Conservation (phyloP, 2,888 invertebrate species). For the Himalopsyche kuldschensis region DNA sequence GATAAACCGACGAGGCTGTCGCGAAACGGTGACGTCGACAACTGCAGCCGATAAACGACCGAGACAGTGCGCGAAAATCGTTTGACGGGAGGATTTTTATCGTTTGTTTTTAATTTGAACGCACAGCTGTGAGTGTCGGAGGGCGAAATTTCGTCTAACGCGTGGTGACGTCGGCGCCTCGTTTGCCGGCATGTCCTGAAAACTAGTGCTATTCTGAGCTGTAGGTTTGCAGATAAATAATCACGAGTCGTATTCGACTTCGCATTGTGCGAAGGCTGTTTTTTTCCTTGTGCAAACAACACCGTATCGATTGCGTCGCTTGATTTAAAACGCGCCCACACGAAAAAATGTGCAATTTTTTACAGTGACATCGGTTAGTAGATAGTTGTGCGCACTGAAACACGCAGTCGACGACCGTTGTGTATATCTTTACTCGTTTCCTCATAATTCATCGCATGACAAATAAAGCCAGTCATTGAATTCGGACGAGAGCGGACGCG, state of each 20-base stretch:
- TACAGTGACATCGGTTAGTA: background rate
- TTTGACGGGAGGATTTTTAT: slow-evolving; percentile 2
- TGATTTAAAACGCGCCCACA: background rate
- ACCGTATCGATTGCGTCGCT: background rate
- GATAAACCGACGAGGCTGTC: background rate
- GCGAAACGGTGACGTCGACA: background rate
- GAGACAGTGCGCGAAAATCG: background rate
- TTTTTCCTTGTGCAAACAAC: background rate
- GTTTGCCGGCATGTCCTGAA: background rate
- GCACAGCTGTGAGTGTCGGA: slow-evolving; percentile 16
- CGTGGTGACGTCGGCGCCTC: slow-evolving; percentile 4
- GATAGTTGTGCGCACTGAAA: background rate
- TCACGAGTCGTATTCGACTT: background rate
- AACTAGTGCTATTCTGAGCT: background rate
- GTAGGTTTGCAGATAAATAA: background rate
- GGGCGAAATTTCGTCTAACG: slow-evolving; percentile 3
- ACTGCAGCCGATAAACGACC: background rate
- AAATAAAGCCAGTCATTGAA: background rate
- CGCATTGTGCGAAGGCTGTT: background rate
- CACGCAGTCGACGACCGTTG: background rate
- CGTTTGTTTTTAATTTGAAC: slow-evolving; percentile 16
- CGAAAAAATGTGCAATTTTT: background rate
- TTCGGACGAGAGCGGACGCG: background rate
- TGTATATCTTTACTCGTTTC: background rate
- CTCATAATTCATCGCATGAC: background rate